Conservation (phyloP, 2,888 invertebrate genomes). For the Anoncus sp. region DNA sequence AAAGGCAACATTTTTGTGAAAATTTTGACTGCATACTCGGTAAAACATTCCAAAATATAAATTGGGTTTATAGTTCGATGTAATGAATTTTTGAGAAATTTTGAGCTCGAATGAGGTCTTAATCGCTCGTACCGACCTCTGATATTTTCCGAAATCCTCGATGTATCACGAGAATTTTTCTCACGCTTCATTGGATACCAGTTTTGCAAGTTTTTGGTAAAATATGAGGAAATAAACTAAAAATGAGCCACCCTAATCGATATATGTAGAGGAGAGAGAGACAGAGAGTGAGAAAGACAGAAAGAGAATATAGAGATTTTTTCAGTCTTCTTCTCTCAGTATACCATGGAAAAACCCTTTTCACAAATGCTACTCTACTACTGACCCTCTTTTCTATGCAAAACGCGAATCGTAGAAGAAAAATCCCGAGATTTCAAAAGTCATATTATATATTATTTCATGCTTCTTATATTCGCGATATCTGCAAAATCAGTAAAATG, state of each 20-base stretch:
- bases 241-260: background rate
- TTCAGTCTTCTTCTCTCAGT: background rate
- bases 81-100: too few species aligned
- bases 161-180: too few species aligned
- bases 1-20: too few species aligned
- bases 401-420: background rate
- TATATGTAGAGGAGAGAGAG: background rate
- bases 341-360: background rate
- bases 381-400: constrained; percentile 7
- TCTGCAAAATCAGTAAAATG: constrained; percentile 3
- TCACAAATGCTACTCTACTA: constrained; percentile 4
- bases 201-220: too few species aligned
- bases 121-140: too few species aligned
- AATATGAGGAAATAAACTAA: too few species aligned
- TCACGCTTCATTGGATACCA: too few species aligned
- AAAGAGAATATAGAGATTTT: background rate
- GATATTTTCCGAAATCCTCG: too few species aligned
- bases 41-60: background rate
- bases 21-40: background rate
- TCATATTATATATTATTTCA: constrained; percentile 4
- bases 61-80: too few species aligned
- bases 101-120: too few species aligned
- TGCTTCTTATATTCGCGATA: background rate
- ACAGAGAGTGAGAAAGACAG: background rate
- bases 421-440: constrained; percentile 17